Base-by-base conservation (phyloP, 2,888 invertebrate species). In the Parochlus steinenii region DNA sequence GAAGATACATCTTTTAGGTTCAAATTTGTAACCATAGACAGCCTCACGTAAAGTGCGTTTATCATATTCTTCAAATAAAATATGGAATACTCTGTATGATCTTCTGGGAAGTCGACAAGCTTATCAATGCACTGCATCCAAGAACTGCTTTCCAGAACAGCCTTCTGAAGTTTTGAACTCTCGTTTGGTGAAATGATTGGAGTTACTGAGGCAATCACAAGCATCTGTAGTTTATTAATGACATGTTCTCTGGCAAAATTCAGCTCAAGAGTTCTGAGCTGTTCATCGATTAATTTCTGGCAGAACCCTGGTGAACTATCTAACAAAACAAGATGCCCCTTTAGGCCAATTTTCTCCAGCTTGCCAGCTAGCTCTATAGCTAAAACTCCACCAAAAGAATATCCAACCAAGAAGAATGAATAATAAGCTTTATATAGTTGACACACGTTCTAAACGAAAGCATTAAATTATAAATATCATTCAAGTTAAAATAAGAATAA, bases 321-420 rank as follows among this genome's bases (percentile, higher is more conserved):
- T 31, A 95, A 63, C 10, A 86, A 66, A 46, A 77, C 61, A 2
- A 82, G 46, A 26, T 65, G 62, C 3, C 80, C 80, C 10, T 50
- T 58, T 35, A 63, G 62, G 43, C 77, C 78, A 47, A 67, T 61
- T 6, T 56, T 58, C 54, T 86, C 85, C 23, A 92, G 59, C 47
- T 69, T 64, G 5, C 69, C 58, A 4, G 75, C 78, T 39, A 92
- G 58, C 52, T 89, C 82, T 37, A 90, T 56, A 0, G 78, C 77
- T 15, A 89, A 63, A 15, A 78, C 55, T 1, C 76, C 63, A 27
- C 95, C 95, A 49, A 74, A 92, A 10, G 93, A 93, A 62, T 93
- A 92, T 3, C 82, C 93, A 10, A 81, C 68, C 2, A 95, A 52
- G 39, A 70, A 68, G 60, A 80, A 90, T 1, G 69, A 65, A 19